Percentiles rank a stretch among this genome's conserved stretches.
Evolutionary conservation across 2,888 invertebrate genomes (phyloP).

Genomic region (Lumbricus terrestris): DNA sequence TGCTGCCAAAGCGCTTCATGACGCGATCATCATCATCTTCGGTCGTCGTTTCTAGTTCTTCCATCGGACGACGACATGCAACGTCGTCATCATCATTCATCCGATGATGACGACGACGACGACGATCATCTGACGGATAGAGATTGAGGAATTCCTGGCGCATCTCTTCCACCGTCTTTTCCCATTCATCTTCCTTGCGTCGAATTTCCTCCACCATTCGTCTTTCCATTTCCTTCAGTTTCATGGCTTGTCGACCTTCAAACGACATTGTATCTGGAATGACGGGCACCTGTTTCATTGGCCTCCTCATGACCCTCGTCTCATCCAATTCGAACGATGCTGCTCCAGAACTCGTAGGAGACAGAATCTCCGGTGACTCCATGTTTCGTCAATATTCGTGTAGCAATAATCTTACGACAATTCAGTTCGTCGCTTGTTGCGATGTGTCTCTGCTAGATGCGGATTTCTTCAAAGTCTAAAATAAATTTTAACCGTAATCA

Average conservation of each 20-base stretch:
- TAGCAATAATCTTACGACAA: neutral
- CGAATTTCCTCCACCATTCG: constrained; percentile 34
- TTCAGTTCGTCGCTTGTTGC: neutral
- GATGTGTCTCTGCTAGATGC: neutral
- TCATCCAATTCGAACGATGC: neutral
- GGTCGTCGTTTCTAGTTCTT: constrained; percentile 23
- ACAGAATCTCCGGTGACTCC: neutral
- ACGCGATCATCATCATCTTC: constrained; percentile 21
- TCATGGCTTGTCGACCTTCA: constrained; percentile 28
- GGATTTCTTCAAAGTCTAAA: neutral
- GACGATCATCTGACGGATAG: constrained; percentile 36
- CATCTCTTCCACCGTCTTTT: constrained; percentile 37
- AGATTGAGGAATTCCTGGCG: constrained; percentile 37
- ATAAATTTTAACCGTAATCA: neutral
- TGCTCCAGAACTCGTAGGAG: neutral
- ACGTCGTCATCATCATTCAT: no score
- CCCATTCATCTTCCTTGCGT: constrained; percentile 37
- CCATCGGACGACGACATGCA: constrained; percentile 26
- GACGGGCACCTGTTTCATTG: constrained; percentile 28
- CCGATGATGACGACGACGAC: no score
- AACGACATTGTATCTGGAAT: constrained; percentile 35
- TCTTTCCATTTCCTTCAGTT: constrained; percentile 36
- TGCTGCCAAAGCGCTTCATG: constrained; percentile 29
- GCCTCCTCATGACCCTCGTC: neutral
- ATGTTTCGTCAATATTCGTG: neutral